Base-by-base conservation (phyloP, 2,888 invertebrate genomes). In the Calameuta pallipes region DNA sequence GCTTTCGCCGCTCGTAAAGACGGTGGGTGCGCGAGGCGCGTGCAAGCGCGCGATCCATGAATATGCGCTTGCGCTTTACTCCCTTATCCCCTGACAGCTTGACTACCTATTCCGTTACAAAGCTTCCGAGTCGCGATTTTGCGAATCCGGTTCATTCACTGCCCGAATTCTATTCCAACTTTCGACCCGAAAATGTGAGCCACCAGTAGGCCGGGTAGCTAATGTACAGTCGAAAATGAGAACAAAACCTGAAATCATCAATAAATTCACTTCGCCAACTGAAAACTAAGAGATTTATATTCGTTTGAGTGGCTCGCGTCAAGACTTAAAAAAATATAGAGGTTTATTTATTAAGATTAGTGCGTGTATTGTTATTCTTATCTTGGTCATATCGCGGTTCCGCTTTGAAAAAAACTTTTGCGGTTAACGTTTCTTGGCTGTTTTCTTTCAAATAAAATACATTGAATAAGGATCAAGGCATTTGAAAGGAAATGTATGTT, bases 1-100 rank as follows among this genome's bases (percentile, higher is more conserved):
- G 56, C 56, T 56, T 56, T 56, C 23, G 56, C 23, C 23, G 23
- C 56, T 23, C 56, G 56, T 56, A 56, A 56, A 15, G 56, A 23
- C 23, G 56, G 23, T 56, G 4, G 56, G 56, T 56, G 56, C 56
- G 23, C 56, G 56, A 56, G 23, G 23, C 56, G 56, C 56, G 68
- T 41, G 78, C 71, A 78, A 77, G 70, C 74, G 75, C 70, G 79
- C 88, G 86, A 88, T 88, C 88, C 82, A 89, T 88, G 88, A 89
- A 85, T 77, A 69, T 77, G 87, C 89, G 89, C 89, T 83, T 88
- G 89, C 89, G 89, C 88, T 77, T 79, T 87, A 77, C 71, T 76
- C 37, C 6, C 77, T 78, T 74, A 71, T 73, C 76, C 77, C 79
- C 81, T 78, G 75, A 79, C 75, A 80, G 37, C 77, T 41, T 70